Conservation (phyloP, 2,888 invertebrate genomes). For the Metalampra italica region DNA sequence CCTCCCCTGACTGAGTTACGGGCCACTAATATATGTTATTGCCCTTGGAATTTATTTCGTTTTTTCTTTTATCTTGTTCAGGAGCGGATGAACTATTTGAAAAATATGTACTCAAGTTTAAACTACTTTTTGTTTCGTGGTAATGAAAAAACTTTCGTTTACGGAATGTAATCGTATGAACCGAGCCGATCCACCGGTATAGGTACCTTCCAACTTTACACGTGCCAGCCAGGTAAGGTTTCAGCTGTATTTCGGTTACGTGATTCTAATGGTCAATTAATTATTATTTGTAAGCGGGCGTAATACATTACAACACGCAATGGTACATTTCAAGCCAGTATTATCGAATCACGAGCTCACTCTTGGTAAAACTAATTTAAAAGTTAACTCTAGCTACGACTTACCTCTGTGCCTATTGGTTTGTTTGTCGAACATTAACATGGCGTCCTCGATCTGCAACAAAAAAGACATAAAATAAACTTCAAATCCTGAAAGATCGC, state of each 20-base stretch:
- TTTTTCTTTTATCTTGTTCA: slow-evolving; percentile 15
- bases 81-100: slow-evolving; percentile 21
- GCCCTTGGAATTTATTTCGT: slow-evolving; percentile 22
- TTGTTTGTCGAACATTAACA: slow-evolving; percentile 99
- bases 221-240: neutral
- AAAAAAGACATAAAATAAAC: slow-evolving; percentile 65
- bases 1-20: slow-evolving; percentile 31
- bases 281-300: slow-evolving; percentile 24
- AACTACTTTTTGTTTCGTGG: neutral
- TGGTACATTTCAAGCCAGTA: slow-evolving; percentile 21
- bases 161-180: neutral
- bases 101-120: slow-evolving; percentile 7
- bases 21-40: slow-evolving; percentile 36
- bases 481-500: slow-evolving; percentile 55
- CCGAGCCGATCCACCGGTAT: neutral
- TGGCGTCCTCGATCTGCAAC: slow-evolving; percentile 99
- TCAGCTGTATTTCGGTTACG: slow-evolving; percentile 16
- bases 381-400: slow-evolving; percentile 36
- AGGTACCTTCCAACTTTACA: neutral
- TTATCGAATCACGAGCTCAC: slow-evolving; percentile 17
- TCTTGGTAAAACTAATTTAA: neutral
- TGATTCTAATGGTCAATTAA: slow-evolving; percentile 27
- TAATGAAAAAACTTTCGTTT: neutral
- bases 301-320: slow-evolving; percentile 27
- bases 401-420: slow-evolving; percentile 99